Evolutionary conservation across 2,113 vertebrate genomes (phyloP).

Genomic region (Oplegnathus fasciatus): DNA sequence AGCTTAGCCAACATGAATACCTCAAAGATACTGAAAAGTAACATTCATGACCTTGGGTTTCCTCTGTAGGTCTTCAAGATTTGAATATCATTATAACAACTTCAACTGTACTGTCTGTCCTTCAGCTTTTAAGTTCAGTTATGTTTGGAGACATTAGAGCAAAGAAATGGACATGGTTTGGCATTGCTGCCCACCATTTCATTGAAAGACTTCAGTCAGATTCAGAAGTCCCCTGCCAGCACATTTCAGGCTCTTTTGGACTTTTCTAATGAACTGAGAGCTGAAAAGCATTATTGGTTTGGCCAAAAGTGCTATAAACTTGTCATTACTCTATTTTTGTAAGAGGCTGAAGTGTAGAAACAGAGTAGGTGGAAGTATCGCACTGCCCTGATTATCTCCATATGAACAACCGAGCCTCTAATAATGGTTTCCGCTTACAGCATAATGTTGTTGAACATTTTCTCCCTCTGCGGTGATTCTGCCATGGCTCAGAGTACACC

Average conservation of each 20-base stretch:
- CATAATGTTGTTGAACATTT: conserved; percentile 63
- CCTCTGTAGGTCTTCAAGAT: not conserved
- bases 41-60: not conserved
- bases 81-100: not conserved
- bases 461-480: conserved; percentile 51
- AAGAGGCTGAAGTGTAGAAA: conserved; percentile 59
- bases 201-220: conserved; percentile 34
- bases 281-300: conserved; percentile 72
- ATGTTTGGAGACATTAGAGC: conserved; percentile 15
- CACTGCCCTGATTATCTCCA: conserved; percentile 78
- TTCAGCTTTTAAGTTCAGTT: not conserved
- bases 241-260: conserved; percentile 41
- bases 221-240: conserved; percentile 56
- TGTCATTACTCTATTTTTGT: conserved; percentile 76
- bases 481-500: conserved; percentile 32
- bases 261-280: conserved; percentile 43
- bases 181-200: conserved; percentile 51
- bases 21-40: not conserved
- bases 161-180: conserved; percentile 5
- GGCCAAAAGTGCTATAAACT: conserved; percentile 70
- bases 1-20: not conserved
- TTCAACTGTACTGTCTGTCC: not conserved
- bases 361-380: conserved; percentile 70
- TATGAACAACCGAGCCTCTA: conserved; percentile 74
- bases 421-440: conserved; percentile 79